Evolutionary conservation across 2,888 invertebrate species (phyloP).

Genomic region (Chironomus tentans): DNA sequence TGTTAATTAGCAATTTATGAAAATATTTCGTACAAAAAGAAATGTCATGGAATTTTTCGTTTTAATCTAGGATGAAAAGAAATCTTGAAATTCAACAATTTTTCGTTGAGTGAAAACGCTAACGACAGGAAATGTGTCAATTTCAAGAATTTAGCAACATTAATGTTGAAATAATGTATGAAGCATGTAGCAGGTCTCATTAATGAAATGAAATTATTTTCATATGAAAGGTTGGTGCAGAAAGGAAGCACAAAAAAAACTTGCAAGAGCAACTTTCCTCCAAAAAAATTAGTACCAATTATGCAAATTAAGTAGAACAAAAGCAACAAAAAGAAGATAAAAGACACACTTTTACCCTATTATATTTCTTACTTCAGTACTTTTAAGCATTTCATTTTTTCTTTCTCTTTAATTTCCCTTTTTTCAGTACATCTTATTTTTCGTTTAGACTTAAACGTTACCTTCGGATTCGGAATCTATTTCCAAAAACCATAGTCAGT

Average conservation of each 20-base stretch:
- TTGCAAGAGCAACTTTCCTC: not conserved
- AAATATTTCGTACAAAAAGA: too few species aligned
- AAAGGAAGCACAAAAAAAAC: not conserved
- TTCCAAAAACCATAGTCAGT: constrained; percentile 34
- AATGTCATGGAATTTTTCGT: too few species aligned
- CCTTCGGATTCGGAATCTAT: constrained; percentile 49
- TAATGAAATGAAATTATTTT: too few species aligned
- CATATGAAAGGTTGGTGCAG: too few species aligned
- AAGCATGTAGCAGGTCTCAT: too few species aligned
- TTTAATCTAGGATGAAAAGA: too few species aligned
- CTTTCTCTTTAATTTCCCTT: not conserved
- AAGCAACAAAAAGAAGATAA: constrained; percentile 9
- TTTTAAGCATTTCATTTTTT: constrained; percentile 8
- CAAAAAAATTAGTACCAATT: constrained; percentile 18
- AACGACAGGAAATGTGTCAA: too few species aligned
- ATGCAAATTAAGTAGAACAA: constrained; percentile 25
- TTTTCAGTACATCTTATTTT: not conserved
- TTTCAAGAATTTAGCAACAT: too few species aligned
- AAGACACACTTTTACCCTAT: constrained; percentile 4
- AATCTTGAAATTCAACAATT: too few species aligned
- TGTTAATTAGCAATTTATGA: too few species aligned
- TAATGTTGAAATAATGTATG: too few species aligned
- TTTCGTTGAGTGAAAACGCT: too few species aligned
- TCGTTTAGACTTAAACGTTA: constrained; percentile 33
- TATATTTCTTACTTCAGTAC: constrained; percentile 10